Conservation (phyloP, 92 coral and sea anemone species). For the Paramuricea clavata region DNA sequence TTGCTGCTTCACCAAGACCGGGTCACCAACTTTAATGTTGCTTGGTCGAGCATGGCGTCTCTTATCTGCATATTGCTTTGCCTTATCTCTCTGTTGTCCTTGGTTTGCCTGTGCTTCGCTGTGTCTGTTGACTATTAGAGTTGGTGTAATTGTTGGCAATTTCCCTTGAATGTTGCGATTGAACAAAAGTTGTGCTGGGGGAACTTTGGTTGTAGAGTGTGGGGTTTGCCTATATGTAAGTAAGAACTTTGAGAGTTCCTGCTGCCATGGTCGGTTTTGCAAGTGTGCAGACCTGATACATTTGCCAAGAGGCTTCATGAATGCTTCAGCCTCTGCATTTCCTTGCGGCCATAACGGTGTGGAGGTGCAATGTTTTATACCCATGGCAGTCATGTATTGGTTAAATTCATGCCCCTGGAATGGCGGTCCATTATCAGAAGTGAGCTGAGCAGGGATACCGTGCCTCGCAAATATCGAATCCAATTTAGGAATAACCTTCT, state of each 20-base stretch:
- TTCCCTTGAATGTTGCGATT: background rate
- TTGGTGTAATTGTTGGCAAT: background rate
- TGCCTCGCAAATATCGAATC: background rate
- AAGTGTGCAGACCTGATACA: background rate
- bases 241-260: background rate
- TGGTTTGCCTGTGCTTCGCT: background rate
- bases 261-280: background rate
- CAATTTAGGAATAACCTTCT: background rate
- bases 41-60: conserved; percentile 19
- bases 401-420: background rate
- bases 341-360: conserved; percentile 1
- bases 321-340: background rate
- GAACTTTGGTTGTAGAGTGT: background rate
- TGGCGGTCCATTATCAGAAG: background rate
- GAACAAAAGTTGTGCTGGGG: background rate
- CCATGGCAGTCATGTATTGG: background rate
- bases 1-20: conserved; percentile 5
- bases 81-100: background rate
- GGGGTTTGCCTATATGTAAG: background rate
- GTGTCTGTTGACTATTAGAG: background rate
- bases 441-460: background rate
- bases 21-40: conserved; percentile 18
- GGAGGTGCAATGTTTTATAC: background rate
- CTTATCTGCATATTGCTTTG: too few relatives aligned
- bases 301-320: background rate